Evolutionary conservation across 2,113 vertebrate species (phyloP).

Genomic region (Perca schrenkii): DNA sequence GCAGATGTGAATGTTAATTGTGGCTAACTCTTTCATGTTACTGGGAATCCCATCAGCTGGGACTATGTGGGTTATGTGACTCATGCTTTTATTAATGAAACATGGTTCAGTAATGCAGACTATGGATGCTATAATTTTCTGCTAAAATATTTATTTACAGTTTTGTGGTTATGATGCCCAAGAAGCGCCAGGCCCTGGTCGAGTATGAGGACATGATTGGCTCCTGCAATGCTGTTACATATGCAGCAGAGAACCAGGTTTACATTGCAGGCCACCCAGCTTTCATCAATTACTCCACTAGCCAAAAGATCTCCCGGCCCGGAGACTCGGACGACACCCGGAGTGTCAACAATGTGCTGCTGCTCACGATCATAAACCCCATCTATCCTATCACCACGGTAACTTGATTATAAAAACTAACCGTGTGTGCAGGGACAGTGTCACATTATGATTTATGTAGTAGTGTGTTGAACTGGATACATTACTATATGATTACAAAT

Average conservation of each 20-base stretch:
- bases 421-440: not conserved
- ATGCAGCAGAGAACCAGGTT: constrained; percentile 94
- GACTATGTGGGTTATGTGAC: too few species aligned
- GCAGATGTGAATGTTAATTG: too few species aligned
- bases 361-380: constrained; percentile 95
- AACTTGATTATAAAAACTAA: constrained; percentile 24
- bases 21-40: too few species aligned
- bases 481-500: not conserved
- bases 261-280: constrained; percentile 94
- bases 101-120: not conserved
- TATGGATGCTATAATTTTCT: not conserved
- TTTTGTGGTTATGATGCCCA: constrained; percentile 97
- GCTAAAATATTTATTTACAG: constrained; percentile 65
- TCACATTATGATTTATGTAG: not conserved
- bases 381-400: constrained; percentile 94
- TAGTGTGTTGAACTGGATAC: not conserved
- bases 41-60: too few species aligned
- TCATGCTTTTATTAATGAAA: not conserved
- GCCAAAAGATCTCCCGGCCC: constrained; percentile 96
- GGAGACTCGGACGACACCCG: constrained; percentile 91
- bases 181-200: constrained; percentile 95
- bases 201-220: constrained; percentile 94
- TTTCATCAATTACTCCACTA: constrained; percentile 97
- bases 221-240: constrained; percentile 93
- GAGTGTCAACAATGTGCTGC: constrained; percentile 93